Conservation (phyloP, 1,140 invertebrate genomes). For the Triops longicaudatus region DNA sequence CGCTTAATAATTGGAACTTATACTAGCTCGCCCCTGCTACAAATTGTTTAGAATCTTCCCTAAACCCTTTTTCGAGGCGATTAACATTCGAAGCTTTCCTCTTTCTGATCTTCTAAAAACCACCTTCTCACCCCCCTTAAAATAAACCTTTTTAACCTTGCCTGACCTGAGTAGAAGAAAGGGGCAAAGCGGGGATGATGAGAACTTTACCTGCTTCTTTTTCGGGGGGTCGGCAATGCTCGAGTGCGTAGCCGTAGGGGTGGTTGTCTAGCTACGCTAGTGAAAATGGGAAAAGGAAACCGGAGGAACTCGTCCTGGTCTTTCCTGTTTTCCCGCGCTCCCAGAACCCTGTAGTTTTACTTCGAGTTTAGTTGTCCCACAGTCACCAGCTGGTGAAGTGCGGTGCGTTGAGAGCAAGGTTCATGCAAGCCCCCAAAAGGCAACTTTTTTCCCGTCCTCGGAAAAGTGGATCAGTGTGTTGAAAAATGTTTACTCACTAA, state of each 20-base stretch:
- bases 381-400: constrained; percentile 1
- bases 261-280: neutral
- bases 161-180: neutral
- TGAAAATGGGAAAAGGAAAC: neutral
- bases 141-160: constrained; percentile 5
- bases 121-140: neutral
- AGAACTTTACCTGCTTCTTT: no score
- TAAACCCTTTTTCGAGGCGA: neutral
- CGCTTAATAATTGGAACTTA: no score
- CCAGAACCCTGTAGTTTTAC: neutral
- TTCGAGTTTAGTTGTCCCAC: neutral
- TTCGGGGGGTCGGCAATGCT: neutral
- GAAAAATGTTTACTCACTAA: neutral
- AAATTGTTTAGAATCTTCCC: no score
- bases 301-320: neutral
- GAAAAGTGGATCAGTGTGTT: neutral
- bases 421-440: neutral
- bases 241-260: neutral
- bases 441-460: neutral
- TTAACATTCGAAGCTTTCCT: neutral
- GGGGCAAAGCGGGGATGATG: neutral
- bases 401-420: neutral
- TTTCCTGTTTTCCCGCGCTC: constrained; percentile 14
- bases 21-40: no score
- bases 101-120: neutral